These are phyloP conservation scores for Tursiops truncatus DNA, from an alignment of 2,113 vertebrate species.

Conservation along the genomic window DNA sequence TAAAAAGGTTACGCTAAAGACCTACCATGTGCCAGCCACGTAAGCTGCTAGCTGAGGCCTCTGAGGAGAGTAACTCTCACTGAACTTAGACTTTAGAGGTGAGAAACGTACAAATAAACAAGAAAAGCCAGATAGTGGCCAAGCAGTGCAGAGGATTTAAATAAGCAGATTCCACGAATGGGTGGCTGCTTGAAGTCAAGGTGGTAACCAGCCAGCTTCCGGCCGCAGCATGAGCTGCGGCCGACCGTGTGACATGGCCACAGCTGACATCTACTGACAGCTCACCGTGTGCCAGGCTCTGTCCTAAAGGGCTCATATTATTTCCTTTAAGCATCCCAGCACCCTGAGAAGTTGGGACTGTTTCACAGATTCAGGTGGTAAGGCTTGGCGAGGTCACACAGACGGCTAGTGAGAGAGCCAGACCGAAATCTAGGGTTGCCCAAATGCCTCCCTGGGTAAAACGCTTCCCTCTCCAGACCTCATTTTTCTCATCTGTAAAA, in stretches of 20 bases:
- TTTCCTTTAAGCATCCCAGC: not conserved
- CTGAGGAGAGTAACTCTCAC: not conserved
- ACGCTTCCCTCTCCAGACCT: not conserved
- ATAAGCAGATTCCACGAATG: not conserved
- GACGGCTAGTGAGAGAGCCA: not conserved
- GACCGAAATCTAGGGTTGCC: not conserved
- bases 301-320: not conserved
- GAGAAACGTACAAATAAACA: not conserved
- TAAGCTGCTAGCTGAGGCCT: not conserved
- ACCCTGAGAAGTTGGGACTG: not conserved
- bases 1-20: not conserved
- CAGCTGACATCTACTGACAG: not conserved
- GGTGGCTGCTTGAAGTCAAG: not conserved
- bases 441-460: not conserved
- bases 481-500: not conserved
- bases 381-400: not conserved
- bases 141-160: not conserved
- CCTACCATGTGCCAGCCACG: not conserved
- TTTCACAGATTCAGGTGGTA: not conserved
- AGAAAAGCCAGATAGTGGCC: not conserved
- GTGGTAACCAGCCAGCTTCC: not conserved
- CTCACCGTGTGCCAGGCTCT: not conserved
- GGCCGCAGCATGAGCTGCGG: not conserved
- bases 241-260: not conserved
- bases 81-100: not conserved